These are phyloP conservation scores for Drosophila nr. perissopoda DNA, from an alignment of 2,888 invertebrate genomes.

Conservation along the genomic window DNA sequence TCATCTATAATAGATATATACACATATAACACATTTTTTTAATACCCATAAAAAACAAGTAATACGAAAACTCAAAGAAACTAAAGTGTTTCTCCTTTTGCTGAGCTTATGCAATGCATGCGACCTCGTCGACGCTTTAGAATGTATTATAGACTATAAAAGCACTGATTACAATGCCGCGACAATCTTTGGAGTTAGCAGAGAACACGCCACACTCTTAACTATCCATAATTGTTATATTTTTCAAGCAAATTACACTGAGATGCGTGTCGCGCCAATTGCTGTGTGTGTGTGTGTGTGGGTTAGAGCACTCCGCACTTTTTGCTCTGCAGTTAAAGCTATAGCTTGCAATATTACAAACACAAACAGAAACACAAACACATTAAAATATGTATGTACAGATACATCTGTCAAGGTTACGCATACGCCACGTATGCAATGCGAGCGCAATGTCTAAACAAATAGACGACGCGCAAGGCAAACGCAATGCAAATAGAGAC, in stretches of 20 bases:
- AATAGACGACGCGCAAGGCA: constrained; percentile 73
- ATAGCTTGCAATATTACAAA: constrained; percentile 51
- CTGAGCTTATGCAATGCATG: constrained; percentile 25
- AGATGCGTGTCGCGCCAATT: constrained; percentile 56
- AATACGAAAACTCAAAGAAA: not conserved
- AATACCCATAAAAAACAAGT: not conserved
- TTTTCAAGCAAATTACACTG: constrained; percentile 57
- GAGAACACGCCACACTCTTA: constrained; percentile 58
- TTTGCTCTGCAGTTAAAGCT: constrained; percentile 44
- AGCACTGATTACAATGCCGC: constrained; percentile 42
- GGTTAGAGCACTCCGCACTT: constrained; percentile 39
- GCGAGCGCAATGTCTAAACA: constrained; percentile 75
- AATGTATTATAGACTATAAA: constrained; percentile 10
- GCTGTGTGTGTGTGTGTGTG: constrained; percentile 26
- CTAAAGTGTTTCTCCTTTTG: constrained; percentile 13
- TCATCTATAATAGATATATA: not conserved
- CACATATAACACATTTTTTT: no score
- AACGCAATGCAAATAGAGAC: constrained; percentile 70
- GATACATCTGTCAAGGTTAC: constrained; percentile 74
- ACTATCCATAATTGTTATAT: constrained; percentile 74
- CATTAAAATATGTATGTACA: constrained; percentile 13
- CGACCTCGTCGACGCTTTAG: constrained; percentile 22
- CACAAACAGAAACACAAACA: constrained; percentile 16
- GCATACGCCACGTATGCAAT: constrained; percentile 76
- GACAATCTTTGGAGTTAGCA: constrained; percentile 31